Conservation (phyloP, 1,140 invertebrate species). For the Cotesia chilonis region DNA sequence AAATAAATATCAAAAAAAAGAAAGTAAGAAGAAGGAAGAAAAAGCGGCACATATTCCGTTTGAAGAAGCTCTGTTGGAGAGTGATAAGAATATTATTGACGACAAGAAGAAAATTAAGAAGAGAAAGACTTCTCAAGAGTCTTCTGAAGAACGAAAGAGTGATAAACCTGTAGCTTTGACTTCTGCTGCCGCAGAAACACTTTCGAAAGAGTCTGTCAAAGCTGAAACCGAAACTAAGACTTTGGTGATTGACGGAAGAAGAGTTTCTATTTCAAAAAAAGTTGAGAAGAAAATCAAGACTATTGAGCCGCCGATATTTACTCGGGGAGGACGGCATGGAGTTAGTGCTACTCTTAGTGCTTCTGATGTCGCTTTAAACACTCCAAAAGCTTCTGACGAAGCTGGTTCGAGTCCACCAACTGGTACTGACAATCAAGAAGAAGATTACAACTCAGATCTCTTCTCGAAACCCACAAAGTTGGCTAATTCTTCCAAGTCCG, state of each 20-base stretch:
- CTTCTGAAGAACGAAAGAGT: neutral
- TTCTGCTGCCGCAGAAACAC: no score
- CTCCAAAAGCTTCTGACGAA: neutral
- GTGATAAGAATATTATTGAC: neutral
- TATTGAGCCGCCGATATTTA: slow-evolving; percentile 35
- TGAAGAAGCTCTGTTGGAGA: no score
- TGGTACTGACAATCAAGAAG: neutral
- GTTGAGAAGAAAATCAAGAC: slow-evolving; percentile 9
- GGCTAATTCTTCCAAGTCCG: no score
- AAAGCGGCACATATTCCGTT: no score
- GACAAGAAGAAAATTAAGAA: neutral
- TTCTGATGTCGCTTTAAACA: slow-evolving; percentile 14
- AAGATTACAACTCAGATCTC: no score
- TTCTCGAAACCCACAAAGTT: no score
- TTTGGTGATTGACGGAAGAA: neutral
- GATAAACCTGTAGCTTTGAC: neutral
- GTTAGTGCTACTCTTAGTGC: slow-evolving; percentile 29
- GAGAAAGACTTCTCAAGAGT: neutral
- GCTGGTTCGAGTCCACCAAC: neutral
- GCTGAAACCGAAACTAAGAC: neutral
- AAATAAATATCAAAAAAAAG: no score
- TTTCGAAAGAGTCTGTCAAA: no score
- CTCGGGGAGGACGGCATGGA: slow-evolving; percentile 27
- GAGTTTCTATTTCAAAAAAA: neutral
- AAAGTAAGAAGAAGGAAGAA: no score